Base-by-base conservation (phyloP, 1,140 invertebrate species). In the Drosophila aff. region DNA sequence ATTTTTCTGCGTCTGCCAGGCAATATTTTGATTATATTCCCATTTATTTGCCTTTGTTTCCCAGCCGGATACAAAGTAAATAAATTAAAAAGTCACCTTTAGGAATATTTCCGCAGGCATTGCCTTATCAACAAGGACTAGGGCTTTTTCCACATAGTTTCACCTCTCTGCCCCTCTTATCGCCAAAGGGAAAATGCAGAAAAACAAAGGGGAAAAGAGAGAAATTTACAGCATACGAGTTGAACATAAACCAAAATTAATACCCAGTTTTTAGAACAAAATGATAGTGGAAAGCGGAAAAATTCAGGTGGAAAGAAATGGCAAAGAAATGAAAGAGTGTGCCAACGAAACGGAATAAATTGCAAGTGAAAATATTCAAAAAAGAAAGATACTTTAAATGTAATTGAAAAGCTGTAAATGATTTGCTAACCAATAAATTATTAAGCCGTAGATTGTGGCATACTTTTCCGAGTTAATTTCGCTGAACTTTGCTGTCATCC, bases 211-310 rank as follows among this genome's bases (percentile, higher is more conserved):
- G 41, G 49, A 62, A 58, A 59, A 41, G 2, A 1, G 8, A 2
- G 26, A 50, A 84, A 85, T 78, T 75, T 81, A 75, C 77, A 81
- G 66, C 82, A 74, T 81, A 81, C 74, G 78, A 85, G 82, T 81
- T 85, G 82, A 74, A 81, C 74, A 85, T 85, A 85, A 85, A 85
- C 74, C 82, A 85, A 85, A 85, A 81, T 85, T 85, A 85, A 85
- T 85, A 85, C 78, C 74, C 74, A 61, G 62, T 59, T 46, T 50
- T 13, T 38, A 55, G 46, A 13, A 43, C 11, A 47, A 16, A 60
- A 31, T 33, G 46, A 52, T 65, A 26, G 46, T 13, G 47, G 23
- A 43, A 50, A 55, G 23, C n/a, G 18, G 13, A 16, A 40, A 40
- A 57, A 40, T 16, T 16, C 7, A 23, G 33, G 18, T 23, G 50